These are phyloP conservation scores for Acrocyrtus sp. DNA, from an alignment of 2,888 invertebrate species.

Conservation along the genomic window DNA sequence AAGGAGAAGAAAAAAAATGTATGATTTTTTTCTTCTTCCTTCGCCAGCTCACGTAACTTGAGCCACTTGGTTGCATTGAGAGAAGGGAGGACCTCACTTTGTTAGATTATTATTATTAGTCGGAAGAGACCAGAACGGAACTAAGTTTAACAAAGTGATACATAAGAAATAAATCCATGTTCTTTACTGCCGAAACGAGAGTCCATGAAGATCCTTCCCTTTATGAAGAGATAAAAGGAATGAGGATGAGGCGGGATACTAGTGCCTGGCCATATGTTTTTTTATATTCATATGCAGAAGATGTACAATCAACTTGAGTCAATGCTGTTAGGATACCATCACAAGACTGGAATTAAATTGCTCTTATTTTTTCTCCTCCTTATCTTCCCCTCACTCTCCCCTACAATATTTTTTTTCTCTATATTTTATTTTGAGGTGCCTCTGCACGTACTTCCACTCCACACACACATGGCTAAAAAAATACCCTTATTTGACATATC, in stretches of 20 bases:
- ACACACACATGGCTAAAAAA: no score
- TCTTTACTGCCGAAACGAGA: conserved; percentile 32
- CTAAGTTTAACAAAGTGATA: conserved; percentile 51
- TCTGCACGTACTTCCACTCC: no score
- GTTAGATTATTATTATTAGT: conserved; percentile 56
- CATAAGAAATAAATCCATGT: conserved; percentile 49
- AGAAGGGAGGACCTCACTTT: conserved; percentile 44
- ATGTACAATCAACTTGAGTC: background rate
- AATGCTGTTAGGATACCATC: background rate
- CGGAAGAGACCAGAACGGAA: conserved; percentile 27
- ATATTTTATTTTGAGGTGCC: no score
- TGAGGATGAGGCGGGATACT: no score
- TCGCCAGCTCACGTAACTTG: conserved; percentile 49
- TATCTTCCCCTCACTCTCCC: background rate
- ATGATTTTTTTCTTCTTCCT: conserved; percentile 31
- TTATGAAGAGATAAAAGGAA: no score
- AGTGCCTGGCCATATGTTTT: no score
- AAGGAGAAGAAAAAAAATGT: conserved; percentile 6
- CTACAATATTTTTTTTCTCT: no score
- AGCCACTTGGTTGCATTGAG: conserved; percentile 41
- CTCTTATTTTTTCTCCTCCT: background rate
- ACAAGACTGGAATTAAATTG: background rate
- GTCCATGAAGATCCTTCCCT: background rate
- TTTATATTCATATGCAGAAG: background rate
- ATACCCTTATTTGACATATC: no score